phyloP scores from a whole-genome alignment of 2,797 vertebrate genomes.

The Dicrostonyx torquatus region DNA sequence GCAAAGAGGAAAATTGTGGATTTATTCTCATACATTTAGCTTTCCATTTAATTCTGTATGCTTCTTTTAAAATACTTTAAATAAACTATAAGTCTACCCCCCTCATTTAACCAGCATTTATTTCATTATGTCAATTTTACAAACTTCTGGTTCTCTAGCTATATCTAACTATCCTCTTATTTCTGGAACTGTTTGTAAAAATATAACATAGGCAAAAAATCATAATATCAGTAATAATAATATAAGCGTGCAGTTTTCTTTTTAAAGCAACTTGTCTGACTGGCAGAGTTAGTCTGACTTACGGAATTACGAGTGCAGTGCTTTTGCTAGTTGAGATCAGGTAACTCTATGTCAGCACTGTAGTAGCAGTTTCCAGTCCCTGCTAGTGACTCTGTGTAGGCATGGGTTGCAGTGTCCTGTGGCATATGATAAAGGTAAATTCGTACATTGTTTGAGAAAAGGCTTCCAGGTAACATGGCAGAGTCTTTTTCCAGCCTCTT shows the following conservation, averaged over 20 bases:
- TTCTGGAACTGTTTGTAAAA: conserved; percentile 57
- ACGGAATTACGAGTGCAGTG: conserved; percentile 21
- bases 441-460: conserved; percentile 15
- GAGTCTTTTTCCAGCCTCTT: conserved; percentile 15
- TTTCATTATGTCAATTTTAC: conserved; percentile 54
- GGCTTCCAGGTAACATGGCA: neutral
- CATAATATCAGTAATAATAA: neutral
- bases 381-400: conserved; percentile 19
- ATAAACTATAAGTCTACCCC: conserved; percentile 3
- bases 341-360: conserved; percentile 46
- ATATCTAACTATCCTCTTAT: conserved; percentile 45
- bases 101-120: conserved; percentile 56
- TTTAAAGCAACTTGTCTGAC: conserved; percentile 50
- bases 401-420: neutral
- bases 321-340: conserved; percentile 51
- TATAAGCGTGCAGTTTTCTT: conserved; percentile 36
- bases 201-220: conserved; percentile 59
- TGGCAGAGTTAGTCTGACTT: conserved; percentile 5
- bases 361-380: conserved; percentile 48
- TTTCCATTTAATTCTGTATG: conserved; percentile 9
- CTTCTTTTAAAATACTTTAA: conserved; percentile 61
- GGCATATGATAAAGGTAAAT: conserved; percentile 41
- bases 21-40: conserved; percentile 22
- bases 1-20: conserved; percentile 36
- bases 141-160: conserved; percentile 39